A percentile compares a stretch with the other conserved stretches of the same genome.
Conservation (phyloP, 2,888 invertebrate genomes). For the Calliphora vomitoria region DNA sequence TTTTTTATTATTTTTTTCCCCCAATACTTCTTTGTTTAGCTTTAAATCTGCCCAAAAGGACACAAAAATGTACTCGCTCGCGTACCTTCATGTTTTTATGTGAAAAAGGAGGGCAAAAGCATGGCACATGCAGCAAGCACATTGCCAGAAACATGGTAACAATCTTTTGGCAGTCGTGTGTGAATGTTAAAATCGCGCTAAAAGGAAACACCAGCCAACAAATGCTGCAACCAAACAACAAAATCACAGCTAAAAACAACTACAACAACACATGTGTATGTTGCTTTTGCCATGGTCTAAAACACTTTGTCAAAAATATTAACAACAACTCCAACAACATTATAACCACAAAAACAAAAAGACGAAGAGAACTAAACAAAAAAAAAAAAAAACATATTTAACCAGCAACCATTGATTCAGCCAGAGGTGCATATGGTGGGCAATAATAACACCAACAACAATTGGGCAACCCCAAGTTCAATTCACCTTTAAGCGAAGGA, state of each 20-base stretch:
- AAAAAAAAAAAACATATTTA: background rate
- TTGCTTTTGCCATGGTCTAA: constrained; percentile 66
- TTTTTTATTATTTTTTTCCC: constrained; percentile 1
- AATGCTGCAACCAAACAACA: constrained; percentile 14
- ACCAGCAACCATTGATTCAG: constrained; percentile 36
- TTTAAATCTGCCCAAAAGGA: constrained; percentile 59
- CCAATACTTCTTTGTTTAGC: constrained; percentile 16
- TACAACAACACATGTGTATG: constrained; percentile 57
- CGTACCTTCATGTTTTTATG: constrained; percentile 65
- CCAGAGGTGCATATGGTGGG: constrained; percentile 48
- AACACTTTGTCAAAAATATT: constrained; percentile 76
- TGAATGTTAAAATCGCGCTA: constrained; percentile 72
- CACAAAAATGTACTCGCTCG: constrained; percentile 52
- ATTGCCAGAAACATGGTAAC: constrained; percentile 33
- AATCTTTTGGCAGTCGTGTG: constrained; percentile 68
- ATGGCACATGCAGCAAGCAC: constrained; percentile 56
- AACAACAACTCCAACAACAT: constrained; percentile 69
- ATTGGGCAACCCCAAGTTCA: constrained; percentile 81
- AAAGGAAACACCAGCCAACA: constrained; percentile 68
- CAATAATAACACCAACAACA: constrained; percentile 65
- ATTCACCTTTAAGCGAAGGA: constrained; percentile 73
- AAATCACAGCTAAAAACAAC: constrained; percentile 26
- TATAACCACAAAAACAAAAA: constrained; percentile 40
- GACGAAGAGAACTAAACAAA: constrained; percentile 4
- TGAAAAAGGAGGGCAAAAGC: constrained; percentile 68